phyloP scores from a whole-genome alignment of 2,888 invertebrate species.

The Eurytoma adleriae region DNA sequence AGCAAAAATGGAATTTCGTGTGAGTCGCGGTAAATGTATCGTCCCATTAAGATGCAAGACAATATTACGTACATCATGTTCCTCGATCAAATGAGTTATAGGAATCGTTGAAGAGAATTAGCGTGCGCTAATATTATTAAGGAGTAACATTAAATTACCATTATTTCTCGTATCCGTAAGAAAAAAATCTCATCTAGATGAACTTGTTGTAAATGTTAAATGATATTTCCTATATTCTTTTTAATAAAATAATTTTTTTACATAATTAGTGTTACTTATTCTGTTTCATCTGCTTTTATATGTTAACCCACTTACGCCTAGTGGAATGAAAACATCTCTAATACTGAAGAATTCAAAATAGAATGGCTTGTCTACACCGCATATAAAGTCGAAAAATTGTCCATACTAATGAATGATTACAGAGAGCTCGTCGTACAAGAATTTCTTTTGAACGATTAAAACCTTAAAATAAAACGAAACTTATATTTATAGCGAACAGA shows the following conservation, averaged over 20 bases:
- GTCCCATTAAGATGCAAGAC: conserved; percentile 32
- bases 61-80: conserved; percentile 42
- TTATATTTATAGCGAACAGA: too few relatives aligned
- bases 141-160: conserved; percentile 24
- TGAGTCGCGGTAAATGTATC: conserved; percentile 11
- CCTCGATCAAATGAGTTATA: conserved; percentile 12
- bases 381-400: too few relatives aligned
- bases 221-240: conserved; percentile 67
- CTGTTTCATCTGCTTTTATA: not conserved
- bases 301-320: too few relatives aligned
- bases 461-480: too few relatives aligned
- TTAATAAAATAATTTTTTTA: conserved; percentile 72
- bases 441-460: too few relatives aligned
- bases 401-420: too few relatives aligned
- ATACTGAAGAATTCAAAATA: too few relatives aligned
- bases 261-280: conserved; percentile 50
- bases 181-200: conserved; percentile 54
- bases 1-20: conserved; percentile 41
- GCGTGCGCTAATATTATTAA: conserved; percentile 13
- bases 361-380: too few relatives aligned
- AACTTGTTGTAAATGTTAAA: conserved; percentile 65
- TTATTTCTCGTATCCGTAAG: conserved; percentile 41
- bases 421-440: too few relatives aligned
- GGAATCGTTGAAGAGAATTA: conserved; percentile 33
- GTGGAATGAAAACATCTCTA: too few relatives aligned